Conservation (phyloP, 2,113 vertebrate species). For the Megaleporinus macrocephalus region DNA sequence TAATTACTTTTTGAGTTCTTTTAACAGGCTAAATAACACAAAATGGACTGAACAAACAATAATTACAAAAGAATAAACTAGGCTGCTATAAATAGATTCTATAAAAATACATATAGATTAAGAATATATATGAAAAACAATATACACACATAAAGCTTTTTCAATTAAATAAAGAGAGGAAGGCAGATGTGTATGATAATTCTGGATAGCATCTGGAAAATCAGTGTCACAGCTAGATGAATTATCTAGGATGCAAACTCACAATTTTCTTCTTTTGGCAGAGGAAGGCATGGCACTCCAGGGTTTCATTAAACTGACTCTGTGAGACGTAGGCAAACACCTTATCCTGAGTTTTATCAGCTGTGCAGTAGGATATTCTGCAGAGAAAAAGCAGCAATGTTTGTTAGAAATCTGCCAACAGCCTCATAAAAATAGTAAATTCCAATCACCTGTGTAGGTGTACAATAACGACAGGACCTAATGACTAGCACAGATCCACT, state of each 20-base stretch:
- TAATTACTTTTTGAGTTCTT: too few relatives aligned
- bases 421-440: background rate
- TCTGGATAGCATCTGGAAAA: too few relatives aligned
- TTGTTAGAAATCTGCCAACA: background rate
- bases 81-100: too few relatives aligned
- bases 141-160: too few relatives aligned
- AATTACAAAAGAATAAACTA: too few relatives aligned
- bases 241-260: slow-evolving; percentile 58
- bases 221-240: too few relatives aligned
- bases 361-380: slow-evolving; percentile 94
- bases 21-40: background rate
- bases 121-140: too few relatives aligned
- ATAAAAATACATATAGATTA: too few relatives aligned
- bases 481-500: background rate
- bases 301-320: slow-evolving; percentile 84
- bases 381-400: background rate
- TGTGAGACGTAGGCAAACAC: slow-evolving; percentile 91
- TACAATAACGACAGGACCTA: background rate
- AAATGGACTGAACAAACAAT: too few relatives aligned
- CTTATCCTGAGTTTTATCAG: slow-evolving; percentile 93
- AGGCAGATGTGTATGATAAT: too few relatives aligned
- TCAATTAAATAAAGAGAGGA: too few relatives aligned
- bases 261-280: slow-evolving; percentile 93
- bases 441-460: too few relatives aligned
- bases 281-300: slow-evolving; percentile 91